Evolutionary conservation across 2,113 vertebrate genomes (phyloP).

Genomic region (Nesoenas mayeri): DNA sequence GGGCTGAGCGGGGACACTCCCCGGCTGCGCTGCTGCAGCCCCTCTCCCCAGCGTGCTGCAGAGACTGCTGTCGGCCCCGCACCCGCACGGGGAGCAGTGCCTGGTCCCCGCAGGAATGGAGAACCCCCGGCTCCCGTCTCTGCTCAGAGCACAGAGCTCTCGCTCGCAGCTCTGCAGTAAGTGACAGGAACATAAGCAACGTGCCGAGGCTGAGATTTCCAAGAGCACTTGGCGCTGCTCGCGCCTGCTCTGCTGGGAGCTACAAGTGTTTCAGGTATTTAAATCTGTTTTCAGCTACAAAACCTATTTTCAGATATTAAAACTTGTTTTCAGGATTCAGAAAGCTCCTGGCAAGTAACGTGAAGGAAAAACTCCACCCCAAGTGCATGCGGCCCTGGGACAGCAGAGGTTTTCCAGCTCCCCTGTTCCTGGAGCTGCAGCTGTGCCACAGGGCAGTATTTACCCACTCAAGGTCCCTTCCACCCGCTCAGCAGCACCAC

Average conservation of each 20-base stretch:
- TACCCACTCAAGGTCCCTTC: not conserved
- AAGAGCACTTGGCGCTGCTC: not conserved
- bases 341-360: not conserved
- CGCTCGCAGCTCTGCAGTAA: not conserved
- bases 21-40: rapidly evolving
- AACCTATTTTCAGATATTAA: not conserved
- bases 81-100: not conserved
- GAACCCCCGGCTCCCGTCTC: not conserved
- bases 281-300: not conserved
- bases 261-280: not conserved
- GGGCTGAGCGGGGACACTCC: not conserved
- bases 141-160: rapidly evolving
- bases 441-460: not conserved
- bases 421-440: not conserved
- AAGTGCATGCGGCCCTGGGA: rapidly evolving
- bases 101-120: rapidly evolving
- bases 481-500: not conserved
- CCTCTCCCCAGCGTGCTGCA: not conserved
- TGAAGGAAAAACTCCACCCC: not conserved
- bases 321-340: not conserved
- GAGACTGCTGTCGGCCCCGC: not conserved
- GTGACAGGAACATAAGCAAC: not conserved
- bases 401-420: not conserved
- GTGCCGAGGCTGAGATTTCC: not conserved
- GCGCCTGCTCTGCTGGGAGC: not conserved